These are phyloP conservation scores for Rhizoglyphus robini DNA, from an alignment of 1,140 invertebrate species.

Conservation along the genomic window DNA sequence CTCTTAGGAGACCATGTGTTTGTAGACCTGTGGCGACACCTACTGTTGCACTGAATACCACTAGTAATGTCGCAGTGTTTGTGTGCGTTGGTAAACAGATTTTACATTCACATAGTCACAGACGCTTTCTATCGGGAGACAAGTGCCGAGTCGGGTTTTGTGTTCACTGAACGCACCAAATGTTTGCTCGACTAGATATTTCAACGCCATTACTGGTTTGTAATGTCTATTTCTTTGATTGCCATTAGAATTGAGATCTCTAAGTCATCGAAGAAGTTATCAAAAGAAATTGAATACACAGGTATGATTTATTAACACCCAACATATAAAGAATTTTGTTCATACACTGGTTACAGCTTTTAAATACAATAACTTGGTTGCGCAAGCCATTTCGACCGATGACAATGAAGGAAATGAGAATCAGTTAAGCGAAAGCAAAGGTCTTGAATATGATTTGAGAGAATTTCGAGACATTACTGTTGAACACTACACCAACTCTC, in stretches of 20 bases:
- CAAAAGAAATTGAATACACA: neutral
- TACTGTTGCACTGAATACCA: too few relatives aligned
- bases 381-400: neutral
- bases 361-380: neutral
- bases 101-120: too few relatives aligned
- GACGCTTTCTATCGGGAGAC: too few relatives aligned
- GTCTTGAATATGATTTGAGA: slow-evolving; percentile 39
- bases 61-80: too few relatives aligned
- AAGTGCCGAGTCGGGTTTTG: too few relatives aligned
- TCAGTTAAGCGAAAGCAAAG: neutral
- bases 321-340: slow-evolving; percentile 8
- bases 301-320: neutral
- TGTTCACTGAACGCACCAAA: too few relatives aligned
- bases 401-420: neutral
- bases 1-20: too few relatives aligned
- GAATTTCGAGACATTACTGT: slow-evolving; percentile 46
- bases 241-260: neutral
- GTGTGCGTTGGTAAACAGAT: too few relatives aligned
- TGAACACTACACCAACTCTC: slow-evolving; percentile 39
- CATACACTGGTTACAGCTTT: neutral
- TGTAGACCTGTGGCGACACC: too few relatives aligned
- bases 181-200: too few relatives aligned
- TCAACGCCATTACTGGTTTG: neutral
- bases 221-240: slow-evolving; percentile 14
- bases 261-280: neutral